A percentile compares a stretch with the other conserved stretches of the same genome.
Conservation (phyloP, 2,888 invertebrate species). For the Crematogaster levior region DNA sequence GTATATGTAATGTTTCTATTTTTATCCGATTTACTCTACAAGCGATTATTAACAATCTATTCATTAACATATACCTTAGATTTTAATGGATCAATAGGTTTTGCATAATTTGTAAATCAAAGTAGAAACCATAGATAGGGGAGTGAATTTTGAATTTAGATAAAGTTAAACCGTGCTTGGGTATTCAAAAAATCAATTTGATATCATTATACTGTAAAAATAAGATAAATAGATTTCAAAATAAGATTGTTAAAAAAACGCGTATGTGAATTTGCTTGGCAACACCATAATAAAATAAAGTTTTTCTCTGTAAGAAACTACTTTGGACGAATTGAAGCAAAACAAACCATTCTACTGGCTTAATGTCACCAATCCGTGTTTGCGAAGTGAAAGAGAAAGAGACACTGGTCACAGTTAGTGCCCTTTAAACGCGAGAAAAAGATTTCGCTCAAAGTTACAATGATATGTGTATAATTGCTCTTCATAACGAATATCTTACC, state of each 20-base stretch:
- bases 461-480: constrained; percentile 10
- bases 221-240: not conserved
- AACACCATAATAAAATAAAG: not conserved
- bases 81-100: not conserved
- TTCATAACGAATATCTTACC: not conserved
- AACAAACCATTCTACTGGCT: constrained; percentile 11
- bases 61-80: not conserved
- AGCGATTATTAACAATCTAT: not conserved
- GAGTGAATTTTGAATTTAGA: constrained; percentile 5
- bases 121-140: not conserved
- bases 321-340: constrained; percentile 19
- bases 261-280: not conserved
- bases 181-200: not conserved
- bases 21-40: not conserved
- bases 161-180: not conserved
- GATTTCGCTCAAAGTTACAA: constrained; percentile 43
- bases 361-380: constrained; percentile 10
- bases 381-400: constrained; percentile 70
- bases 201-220: not conserved
- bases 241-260: not conserved
- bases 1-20: not conserved
- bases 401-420: constrained; percentile 28
- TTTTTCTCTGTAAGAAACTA: not conserved
- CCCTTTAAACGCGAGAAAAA: constrained; percentile 28
- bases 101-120: constrained; percentile 13